Evolutionary conservation across 2,113 vertebrate species (phyloP).

Genomic region (Odontesthes bonariensis): DNA sequence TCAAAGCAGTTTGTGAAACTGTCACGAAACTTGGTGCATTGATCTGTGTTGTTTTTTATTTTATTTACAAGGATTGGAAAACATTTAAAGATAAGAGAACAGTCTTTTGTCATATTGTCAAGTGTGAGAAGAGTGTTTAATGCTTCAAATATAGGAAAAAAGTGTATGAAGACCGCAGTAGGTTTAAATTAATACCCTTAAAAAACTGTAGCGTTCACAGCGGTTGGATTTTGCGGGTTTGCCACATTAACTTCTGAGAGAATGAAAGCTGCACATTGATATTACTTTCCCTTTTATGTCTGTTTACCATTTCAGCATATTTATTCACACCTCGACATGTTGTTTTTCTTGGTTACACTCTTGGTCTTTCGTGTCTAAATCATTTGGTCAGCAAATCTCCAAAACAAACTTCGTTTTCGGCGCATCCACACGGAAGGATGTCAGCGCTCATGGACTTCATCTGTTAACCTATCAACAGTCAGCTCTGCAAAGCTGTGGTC

Average conservation of each 20-base stretch:
- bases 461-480: conserved; percentile 2
- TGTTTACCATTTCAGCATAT: not conserved
- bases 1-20: not conserved
- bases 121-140: too few relatives aligned
- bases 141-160: too few relatives aligned
- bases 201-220: too few relatives aligned
- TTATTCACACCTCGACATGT: not conserved
- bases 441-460: not conserved
- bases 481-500: not conserved
- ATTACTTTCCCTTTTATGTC: not conserved
- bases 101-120: too few relatives aligned
- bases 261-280: not conserved
- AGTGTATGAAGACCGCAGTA: too few relatives aligned
- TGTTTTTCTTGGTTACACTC: not conserved
- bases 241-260: not conserved
- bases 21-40: too few relatives aligned
- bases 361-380: not conserved
- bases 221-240: not conserved
- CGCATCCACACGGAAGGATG: not conserved
- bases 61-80: too few relatives aligned
- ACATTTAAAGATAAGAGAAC: too few relatives aligned
- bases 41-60: too few relatives aligned
- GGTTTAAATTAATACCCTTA: too few relatives aligned
- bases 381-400: not conserved
- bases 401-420: too few relatives aligned